phyloP scores from a whole-genome alignment of 1,140 invertebrate genomes.

The Listronotus bonariensis region DNA sequence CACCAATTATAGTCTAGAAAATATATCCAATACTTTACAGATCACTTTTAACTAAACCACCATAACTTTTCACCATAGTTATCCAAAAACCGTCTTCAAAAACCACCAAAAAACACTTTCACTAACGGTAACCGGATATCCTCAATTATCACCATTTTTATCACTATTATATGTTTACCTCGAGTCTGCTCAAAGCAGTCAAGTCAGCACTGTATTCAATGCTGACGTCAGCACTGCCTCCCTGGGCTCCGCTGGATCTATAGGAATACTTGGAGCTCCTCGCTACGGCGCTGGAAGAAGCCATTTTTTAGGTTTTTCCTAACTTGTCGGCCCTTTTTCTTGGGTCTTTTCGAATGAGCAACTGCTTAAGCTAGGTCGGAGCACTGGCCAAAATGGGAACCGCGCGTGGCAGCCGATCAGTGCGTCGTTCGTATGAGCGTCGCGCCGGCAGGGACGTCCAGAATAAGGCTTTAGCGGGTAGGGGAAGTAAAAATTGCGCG shows the following conservation, averaged over 20 bases:
- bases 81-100: conserved; percentile 13
- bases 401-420: conserved; percentile 55
- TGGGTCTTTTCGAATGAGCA: conserved; percentile 23
- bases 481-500: conserved; percentile 26
- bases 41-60: neutral
- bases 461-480: conserved; percentile 42
- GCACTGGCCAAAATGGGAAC: conserved; percentile 54
- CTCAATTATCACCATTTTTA: conserved; percentile 28
- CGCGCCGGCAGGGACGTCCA: conserved; percentile 48
- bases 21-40: neutral
- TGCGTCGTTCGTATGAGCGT: conserved; percentile 57
- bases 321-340: conserved; percentile 22
- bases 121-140: conserved; percentile 21
- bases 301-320: conserved; percentile 53
- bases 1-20: neutral
- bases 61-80: neutral
- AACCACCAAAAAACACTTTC: conserved; percentile 27
- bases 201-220: conserved; percentile 93
- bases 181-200: conserved; percentile 87
- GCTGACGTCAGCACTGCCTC: conserved; percentile 82
- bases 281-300: conserved; percentile 68
- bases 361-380: conserved; percentile 32
- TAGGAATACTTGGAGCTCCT: conserved; percentile 90
- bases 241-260: conserved; percentile 76
- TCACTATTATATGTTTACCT: conserved; percentile 67